Evolutionary conservation across 2,797 vertebrate genomes (phyloP), one percentile per base, ranked within the genome.

Genomic region (Lutjanus campechanus): DNA sequence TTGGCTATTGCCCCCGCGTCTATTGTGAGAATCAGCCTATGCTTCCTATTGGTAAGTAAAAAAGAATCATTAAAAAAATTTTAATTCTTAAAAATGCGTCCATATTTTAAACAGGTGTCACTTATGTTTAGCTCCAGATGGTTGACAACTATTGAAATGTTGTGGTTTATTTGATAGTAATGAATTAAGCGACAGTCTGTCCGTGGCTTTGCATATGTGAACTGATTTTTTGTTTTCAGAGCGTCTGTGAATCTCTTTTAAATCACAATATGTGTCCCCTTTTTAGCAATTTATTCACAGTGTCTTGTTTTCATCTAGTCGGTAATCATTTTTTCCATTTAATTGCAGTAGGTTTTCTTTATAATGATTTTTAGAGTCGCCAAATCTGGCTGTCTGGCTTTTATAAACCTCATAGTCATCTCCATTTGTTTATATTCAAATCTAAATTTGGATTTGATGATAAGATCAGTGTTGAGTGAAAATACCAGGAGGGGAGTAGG

Each of bases 21-120:
- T 99, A 99, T 90, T 98, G 97, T 94, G 97, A 99, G 94, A 99
- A 99, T 91, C 97, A 99, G 95, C 96, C 97, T 2, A 98, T 98
- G 97, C 96, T 99, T 86, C 97, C 97, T 12, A 98, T 98, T 2
- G 97, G 97, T 99, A 86, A 96, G 97, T 91, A 47, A 8, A 22
- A 25, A 59, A 11, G 2, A 51, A 15, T 1, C 9, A 40, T 55
- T 46, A 1, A 5, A 6, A 6, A 50, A 4, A 12, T 2, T 9
- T 13, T 1, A 2, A 15, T 49, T 41, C 5, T 25, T 44, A 0
- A 55, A 22, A 61, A 47, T n/a, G 19, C 17, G 7, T 8, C 11
- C 5, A 36, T 46, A n/a, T n/a, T 73, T 71, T 20, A 11, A 17
- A 58, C 13, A 58, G 17, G 17, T 40, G 11, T 56, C 6, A 16